These are phyloP conservation scores for Phrynocephalus forsythii DNA, from an alignment of 2,797 vertebrate genomes.

Conservation along the genomic window DNA sequence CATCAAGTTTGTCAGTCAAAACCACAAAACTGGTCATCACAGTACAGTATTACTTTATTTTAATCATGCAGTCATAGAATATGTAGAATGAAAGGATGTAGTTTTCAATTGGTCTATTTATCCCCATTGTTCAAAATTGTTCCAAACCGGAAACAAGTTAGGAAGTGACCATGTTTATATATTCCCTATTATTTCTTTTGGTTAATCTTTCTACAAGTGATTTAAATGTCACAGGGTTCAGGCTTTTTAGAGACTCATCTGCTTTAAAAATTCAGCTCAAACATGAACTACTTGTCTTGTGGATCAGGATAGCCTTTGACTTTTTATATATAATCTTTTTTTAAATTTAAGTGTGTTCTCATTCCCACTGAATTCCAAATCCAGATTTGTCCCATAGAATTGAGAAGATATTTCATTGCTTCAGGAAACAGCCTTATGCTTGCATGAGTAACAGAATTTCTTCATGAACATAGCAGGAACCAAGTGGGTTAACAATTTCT, in stretches of 20 bases:
- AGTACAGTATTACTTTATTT: background rate
- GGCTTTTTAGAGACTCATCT: background rate
- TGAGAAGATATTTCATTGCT: background rate
- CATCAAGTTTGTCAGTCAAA: background rate
- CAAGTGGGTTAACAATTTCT: too few species aligned
- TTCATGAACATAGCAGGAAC: too few species aligned
- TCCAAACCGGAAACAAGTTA: background rate
- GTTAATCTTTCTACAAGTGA: background rate
- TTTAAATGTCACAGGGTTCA: background rate
- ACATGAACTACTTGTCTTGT: background rate
- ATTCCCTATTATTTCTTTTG: background rate
- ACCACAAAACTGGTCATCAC: background rate
- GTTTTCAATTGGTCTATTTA: conserved; percentile 5
- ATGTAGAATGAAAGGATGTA: background rate
- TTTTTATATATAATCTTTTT: background rate
- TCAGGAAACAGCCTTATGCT: background rate
- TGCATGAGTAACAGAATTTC: too few species aligned
- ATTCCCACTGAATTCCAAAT: background rate
- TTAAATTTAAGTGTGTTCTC: too few species aligned
- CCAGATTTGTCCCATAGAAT: background rate
- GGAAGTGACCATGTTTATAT: background rate
- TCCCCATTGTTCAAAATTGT: background rate
- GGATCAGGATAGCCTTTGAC: too few species aligned
- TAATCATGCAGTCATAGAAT: background rate
- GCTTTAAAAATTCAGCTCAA: background rate